Base-by-base conservation (phyloP, 2,113 vertebrate genomes). In the Elephantulus edwardii region DNA sequence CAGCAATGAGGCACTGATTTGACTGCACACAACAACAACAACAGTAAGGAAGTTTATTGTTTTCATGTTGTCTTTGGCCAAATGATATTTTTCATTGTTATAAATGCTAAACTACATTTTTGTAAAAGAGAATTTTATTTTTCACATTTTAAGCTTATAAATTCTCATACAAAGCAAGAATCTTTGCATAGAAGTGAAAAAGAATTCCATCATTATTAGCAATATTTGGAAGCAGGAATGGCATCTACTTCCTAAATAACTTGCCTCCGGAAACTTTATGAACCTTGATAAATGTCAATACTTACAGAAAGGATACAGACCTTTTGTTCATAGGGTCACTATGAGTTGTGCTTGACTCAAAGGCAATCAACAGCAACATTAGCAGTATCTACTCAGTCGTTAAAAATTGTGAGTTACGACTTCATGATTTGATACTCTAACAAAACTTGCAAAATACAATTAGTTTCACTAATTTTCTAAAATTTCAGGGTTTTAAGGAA, bases 61-160 rank as follows among this genome's bases (percentile, higher is more conserved):
- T 85, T 77, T 82, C 24, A 26, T 82, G 46, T 56, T 94, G 16
- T 62, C 38, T 77, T n/a, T 64, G 4, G 16, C 58, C 64, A 82
- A 86, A 86, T 71, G 44, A 64, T 6, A 8, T 72, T 88, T 72
- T 89, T 77, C 46, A 72, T 76, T n/a, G 14, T 92, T 80, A 86
- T 26, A 86, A 92, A 83, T 79, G 26, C 26, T n/a, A n/a, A 54
- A 56, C 5, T 70, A 35, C 3, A 35, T 77, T 89, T n/a, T 92
- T 89, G 6, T 17, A 82, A 86, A 71, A 20, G 35, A 86, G 8
- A 6, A 40, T 86, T 91, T 92, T 35, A 54, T 82, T 28, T 12
- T 86, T 91, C 19, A 54, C 44, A 76, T 11, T 62, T 85, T 33
- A 80, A 88, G 58, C 56, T 16, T 81, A 35, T 48, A 60, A 33